Evolutionary conservation across 2,113 vertebrate species (phyloP).

Genomic region (Mus spicilegus): DNA sequence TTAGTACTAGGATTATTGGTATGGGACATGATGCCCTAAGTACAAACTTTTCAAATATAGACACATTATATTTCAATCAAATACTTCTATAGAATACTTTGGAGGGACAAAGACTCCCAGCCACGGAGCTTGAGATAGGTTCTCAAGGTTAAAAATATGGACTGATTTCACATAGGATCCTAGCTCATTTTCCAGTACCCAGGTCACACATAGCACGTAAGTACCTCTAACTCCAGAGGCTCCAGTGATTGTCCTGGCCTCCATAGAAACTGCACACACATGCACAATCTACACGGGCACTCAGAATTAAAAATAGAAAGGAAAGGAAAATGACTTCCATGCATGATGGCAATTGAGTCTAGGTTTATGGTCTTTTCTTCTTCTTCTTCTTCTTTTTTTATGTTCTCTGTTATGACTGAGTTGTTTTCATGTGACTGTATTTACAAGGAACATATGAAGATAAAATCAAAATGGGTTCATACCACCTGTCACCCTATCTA

Average conservation of each 20-base stretch:
- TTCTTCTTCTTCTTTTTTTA: neutral
- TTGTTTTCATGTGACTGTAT: neutral
- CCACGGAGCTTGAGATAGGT: neutral
- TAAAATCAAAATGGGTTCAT: neutral
- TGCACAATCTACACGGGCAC: neutral
- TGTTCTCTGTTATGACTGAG: neutral
- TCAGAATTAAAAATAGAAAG: neutral
- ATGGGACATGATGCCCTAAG: neutral
- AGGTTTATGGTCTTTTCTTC: neutral
- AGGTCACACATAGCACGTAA: neutral
- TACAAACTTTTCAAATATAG: neutral
- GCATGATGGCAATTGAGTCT: neutral
- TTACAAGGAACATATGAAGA: neutral
- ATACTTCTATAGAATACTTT: neutral
- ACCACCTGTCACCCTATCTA: neutral
- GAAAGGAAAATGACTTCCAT: neutral
- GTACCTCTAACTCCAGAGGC: neutral
- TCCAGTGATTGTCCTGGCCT: neutral
- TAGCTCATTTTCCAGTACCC: neutral
- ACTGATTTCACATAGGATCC: neutral
- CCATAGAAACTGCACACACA: neutral
- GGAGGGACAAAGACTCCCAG: neutral
- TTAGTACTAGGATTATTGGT: neutral
- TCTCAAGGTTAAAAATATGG: neutral
- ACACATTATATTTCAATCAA: neutral